Evolutionary conservation across 1,140 invertebrate genomes (phyloP).

Genomic region (Rhagoletis pomonella): DNA sequence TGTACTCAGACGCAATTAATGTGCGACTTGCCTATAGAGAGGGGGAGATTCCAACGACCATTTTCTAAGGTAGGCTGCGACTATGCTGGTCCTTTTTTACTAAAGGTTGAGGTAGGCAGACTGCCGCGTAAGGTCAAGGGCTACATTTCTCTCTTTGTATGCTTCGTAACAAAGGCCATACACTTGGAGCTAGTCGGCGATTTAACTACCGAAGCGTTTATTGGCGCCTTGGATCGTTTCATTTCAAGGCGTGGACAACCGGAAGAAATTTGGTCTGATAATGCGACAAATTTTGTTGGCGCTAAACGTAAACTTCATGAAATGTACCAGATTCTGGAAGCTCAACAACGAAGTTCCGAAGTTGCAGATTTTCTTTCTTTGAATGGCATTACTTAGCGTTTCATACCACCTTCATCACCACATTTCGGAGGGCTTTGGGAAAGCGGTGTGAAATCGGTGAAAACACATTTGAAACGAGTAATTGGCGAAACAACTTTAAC

Average conservation of each 20-base stretch:
- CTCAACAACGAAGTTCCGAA: too few species aligned
- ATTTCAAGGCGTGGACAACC: not conserved
- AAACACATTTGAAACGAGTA: not conserved
- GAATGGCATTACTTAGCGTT: not conserved
- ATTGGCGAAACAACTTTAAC: not conserved
- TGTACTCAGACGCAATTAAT: constrained; percentile 63
- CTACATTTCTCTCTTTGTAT: constrained; percentile 64
- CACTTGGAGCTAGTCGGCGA: constrained; percentile 52
- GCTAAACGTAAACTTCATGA: not conserved
- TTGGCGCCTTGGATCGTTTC: not conserved
- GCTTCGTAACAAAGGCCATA: constrained; percentile 59
- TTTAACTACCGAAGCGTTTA: not conserved
- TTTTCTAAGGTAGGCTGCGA: constrained; percentile 66
- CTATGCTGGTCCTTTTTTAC: constrained; percentile 66
- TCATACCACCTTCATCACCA: not conserved
- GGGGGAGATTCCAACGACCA: constrained; percentile 59
- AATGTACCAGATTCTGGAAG: not conserved
- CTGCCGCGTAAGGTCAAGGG: constrained; percentile 55
- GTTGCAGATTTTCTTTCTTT: not conserved
- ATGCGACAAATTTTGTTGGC: not conserved
- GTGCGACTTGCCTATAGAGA: constrained; percentile 64
- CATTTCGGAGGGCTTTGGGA: not conserved
- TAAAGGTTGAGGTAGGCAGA: not conserved
- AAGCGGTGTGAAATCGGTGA: not conserved
- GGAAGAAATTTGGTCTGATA: not conserved